A percentile compares a stretch with the other conserved stretches of the same genome.
These are phyloP conservation scores for Acipenser transmontanus DNA, from an alignment of 2,797 vertebrate species.

Conservation along the genomic window DNA sequence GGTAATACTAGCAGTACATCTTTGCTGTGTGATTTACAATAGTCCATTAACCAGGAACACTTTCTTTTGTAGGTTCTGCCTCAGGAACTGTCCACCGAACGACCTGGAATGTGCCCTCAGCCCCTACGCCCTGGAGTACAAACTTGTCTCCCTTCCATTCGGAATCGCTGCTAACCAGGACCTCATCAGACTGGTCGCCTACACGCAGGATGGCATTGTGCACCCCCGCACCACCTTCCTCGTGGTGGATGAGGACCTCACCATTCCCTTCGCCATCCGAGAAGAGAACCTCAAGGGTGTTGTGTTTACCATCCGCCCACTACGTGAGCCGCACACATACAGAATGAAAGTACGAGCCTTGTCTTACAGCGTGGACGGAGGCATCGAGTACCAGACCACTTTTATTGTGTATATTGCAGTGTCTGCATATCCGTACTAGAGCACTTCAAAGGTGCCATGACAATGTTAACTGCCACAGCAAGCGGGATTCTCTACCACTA, in stretches of 20 bases:
- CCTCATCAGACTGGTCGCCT: slow-evolving; percentile 89
- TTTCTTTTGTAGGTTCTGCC: slow-evolving; percentile 73
- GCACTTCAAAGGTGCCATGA: slow-evolving; percentile 39
- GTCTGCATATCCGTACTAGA: slow-evolving; percentile 88
- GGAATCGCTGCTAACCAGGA: slow-evolving; percentile 92
- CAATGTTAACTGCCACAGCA: no score
- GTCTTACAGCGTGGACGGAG: slow-evolving; percentile 72
- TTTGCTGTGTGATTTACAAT: no score
- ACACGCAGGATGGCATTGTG: slow-evolving; percentile 88
- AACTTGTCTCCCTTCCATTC: slow-evolving; percentile 87
- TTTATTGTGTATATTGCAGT: slow-evolving; percentile 96
- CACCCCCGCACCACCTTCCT: slow-evolving; percentile 87
- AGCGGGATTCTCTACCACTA: background rate
- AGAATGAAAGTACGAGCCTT: slow-evolving; percentile 88
- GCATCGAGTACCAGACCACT: slow-evolving; percentile 88
- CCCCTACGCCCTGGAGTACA: slow-evolving; percentile 91
- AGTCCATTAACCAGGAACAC: background rate
- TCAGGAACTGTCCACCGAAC: slow-evolving; percentile 85
- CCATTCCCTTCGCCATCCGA: slow-evolving; percentile 80
- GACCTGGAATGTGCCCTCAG: slow-evolving; percentile 88
- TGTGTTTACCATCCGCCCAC: slow-evolving; percentile 74
- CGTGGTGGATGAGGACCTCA: slow-evolving; percentile 67
- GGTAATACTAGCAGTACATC: no score
- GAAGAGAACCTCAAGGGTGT: slow-evolving; percentile 92
- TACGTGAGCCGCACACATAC: slow-evolving; percentile 80